Conservation (phyloP, 1,140 invertebrate genomes). For the Bombyx mori region DNA sequence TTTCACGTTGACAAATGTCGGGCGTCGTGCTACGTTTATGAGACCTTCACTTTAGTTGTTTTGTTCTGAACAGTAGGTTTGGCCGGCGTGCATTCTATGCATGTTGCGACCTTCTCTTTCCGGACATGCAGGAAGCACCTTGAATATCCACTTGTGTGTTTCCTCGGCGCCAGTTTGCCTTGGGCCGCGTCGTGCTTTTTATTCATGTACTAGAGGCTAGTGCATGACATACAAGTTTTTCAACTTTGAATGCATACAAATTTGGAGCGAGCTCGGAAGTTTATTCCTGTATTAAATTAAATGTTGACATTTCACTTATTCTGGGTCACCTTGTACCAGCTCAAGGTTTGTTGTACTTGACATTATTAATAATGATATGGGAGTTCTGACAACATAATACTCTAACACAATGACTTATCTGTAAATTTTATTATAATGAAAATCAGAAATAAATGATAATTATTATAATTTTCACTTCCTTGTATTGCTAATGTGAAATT, state of each 20-base stretch:
- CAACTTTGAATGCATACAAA: conserved; percentile 34
- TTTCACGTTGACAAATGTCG: conserved; percentile 47
- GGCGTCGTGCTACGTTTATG: conserved; percentile 30
- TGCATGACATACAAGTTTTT: conserved; percentile 36
- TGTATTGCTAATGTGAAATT: conserved; percentile 10
- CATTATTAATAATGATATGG: conserved; percentile 46
- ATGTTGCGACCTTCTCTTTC: conserved; percentile 67
- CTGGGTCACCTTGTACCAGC: conserved; percentile 55
- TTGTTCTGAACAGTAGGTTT: conserved; percentile 21
- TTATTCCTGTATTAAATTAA: conserved; percentile 34
- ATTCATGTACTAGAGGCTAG: conserved; percentile 24
- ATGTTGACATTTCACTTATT: conserved; percentile 60
- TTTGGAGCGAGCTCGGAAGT: conserved; percentile 31
- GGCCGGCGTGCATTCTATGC: conserved; percentile 46
- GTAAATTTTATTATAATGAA: conserved; percentile 27
- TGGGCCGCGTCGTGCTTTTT: conserved; percentile 47
- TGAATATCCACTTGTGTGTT: conserved; percentile 56
- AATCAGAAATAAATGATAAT: conserved; percentile 16
- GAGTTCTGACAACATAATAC: conserved; percentile 26
- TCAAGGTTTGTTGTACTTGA: conserved; percentile 59
- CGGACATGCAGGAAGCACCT: conserved; percentile 70
- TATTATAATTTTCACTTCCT: conserved; percentile 16
- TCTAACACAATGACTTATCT: conserved; percentile 22
- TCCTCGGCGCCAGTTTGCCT: conserved; percentile 55
- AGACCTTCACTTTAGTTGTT: conserved; percentile 61